phyloP scores from a whole-genome alignment of 2,113 vertebrate genomes.

The Siphamia tubifer region DNA sequence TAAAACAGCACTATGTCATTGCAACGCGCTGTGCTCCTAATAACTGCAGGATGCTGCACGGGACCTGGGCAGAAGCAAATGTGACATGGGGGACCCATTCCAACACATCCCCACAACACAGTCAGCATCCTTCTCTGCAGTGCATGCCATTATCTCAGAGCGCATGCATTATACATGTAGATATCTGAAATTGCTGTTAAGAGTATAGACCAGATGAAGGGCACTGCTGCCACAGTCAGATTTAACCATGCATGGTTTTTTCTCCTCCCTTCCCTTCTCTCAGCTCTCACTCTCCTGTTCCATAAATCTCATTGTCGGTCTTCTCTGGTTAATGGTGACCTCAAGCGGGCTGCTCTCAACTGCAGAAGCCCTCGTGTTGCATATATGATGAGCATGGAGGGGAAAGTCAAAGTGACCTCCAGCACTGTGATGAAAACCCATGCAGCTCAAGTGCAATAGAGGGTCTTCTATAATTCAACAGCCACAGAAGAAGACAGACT shows the following conservation, averaged over 20 bases:
- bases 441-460: constrained; percentile 67
- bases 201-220: constrained; percentile 60
- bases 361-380: constrained; percentile 52
- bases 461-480: constrained; percentile 76
- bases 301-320: constrained; percentile 67
- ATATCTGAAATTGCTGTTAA: constrained; percentile 68
- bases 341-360: constrained; percentile 55
- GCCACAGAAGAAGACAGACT: constrained; percentile 58
- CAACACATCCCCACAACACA: constrained; percentile 62
- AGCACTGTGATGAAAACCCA: constrained; percentile 71
- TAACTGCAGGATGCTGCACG: constrained; percentile 56
- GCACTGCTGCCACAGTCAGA: constrained; percentile 38
- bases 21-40: constrained; percentile 48
- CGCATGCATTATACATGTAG: constrained; percentile 74
- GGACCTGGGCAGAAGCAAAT: constrained; percentile 55
- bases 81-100: constrained; percentile 68
- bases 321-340: constrained; percentile 67
- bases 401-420: constrained; percentile 75
- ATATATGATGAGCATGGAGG: constrained; percentile 66
- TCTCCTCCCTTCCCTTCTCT: constrained; percentile 39
- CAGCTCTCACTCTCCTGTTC: constrained; percentile 36
- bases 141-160: constrained; percentile 62
- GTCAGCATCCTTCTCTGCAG: constrained; percentile 52
- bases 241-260: constrained; percentile 57
- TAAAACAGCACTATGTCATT: constrained; percentile 63